Evolutionary conservation across 2,113 vertebrate genomes (phyloP), one percentile per base, ranked within the genome.

Genomic region (Motacilla alba): DNA sequence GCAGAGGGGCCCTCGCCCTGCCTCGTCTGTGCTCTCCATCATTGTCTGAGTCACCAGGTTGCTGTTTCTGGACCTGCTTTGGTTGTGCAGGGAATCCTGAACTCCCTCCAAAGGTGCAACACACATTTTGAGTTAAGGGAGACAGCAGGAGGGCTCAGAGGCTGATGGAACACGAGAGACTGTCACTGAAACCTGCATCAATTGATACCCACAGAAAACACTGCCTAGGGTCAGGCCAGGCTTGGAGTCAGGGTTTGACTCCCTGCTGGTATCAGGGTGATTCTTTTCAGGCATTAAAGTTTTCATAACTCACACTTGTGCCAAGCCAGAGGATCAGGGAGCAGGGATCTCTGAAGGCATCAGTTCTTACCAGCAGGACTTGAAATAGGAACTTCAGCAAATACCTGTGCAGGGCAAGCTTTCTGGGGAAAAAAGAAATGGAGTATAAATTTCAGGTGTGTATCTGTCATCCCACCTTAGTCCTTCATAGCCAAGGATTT

Each of bases 1-100:
- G 75, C 95, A 95, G 96, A 95, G 93, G 96, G 81, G 50, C 26
- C 20, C 37, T 94, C 81, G 39, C 67, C 74, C 93, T 88, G 77
- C 58, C 56, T 87, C 88, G 56, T 56, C 83, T 78, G 83, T 26
- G 43, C 64, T 95, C 78, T 95, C 81, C 88, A 94, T 95, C 89
- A 95, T 63, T 93, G 84, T 86, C 76, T 88, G 74, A 81, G 69
- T 76, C 93, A 76, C 53, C 28, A 21, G 56, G 23, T 14, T 69
- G 69, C 27, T 19, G 17, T 84, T 89, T 52, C 68, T 93, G 77
- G 26, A 49, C 37, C 63, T 73, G 70, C 46, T 76, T 73, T 37
- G 37, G 49, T 28, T 90, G 59, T 30, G 37, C 6, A 68, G 81
- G 56, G 35, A 41, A 44, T 63, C 58, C 55, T 86, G 64, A 83